Percentiles rank a stretch among this genome's conserved stretches.
Evolutionary conservation across 2,113 vertebrate species (phyloP).

Genomic region (Rhombomys opimus): DNA sequence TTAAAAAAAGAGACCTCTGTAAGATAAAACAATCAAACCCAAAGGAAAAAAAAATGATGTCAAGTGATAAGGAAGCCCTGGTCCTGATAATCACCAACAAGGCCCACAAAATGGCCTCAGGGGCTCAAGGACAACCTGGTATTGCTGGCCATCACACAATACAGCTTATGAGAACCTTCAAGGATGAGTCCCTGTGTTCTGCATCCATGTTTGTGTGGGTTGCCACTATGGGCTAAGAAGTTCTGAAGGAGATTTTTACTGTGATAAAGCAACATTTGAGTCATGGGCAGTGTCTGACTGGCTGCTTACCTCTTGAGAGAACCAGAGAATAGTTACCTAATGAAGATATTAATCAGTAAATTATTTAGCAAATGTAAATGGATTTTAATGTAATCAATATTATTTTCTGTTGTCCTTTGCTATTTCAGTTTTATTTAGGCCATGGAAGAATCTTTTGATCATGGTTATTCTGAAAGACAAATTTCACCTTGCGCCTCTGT

Average conservation of each 20-base stretch:
- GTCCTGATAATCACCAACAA: background rate
- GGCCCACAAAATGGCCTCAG: background rate
- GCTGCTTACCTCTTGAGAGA: background rate
- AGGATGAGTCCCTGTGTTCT: background rate
- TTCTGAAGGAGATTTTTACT: background rate
- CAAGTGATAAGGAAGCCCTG: background rate
- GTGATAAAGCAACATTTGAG: background rate
- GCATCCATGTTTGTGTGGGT: background rate
- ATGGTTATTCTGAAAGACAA: constrained; percentile 3
- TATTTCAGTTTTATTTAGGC: constrained; percentile 37
- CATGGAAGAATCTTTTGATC: background rate
- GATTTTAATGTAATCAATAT: constrained; percentile 50
- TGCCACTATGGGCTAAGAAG: background rate
- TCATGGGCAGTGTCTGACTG: background rate
- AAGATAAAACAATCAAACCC: background rate
- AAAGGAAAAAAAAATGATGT: background rate
- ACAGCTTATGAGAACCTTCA: background rate
- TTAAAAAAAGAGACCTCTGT: background rate
- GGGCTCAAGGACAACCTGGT: background rate
- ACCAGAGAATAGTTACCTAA: background rate
- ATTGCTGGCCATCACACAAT: background rate
- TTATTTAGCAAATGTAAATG: background rate
- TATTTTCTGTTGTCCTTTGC: background rate
- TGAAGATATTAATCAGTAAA: background rate
- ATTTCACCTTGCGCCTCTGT: constrained; percentile 40